Conservation (phyloP, 2,888 invertebrate species). For the Volucella zonaria region DNA sequence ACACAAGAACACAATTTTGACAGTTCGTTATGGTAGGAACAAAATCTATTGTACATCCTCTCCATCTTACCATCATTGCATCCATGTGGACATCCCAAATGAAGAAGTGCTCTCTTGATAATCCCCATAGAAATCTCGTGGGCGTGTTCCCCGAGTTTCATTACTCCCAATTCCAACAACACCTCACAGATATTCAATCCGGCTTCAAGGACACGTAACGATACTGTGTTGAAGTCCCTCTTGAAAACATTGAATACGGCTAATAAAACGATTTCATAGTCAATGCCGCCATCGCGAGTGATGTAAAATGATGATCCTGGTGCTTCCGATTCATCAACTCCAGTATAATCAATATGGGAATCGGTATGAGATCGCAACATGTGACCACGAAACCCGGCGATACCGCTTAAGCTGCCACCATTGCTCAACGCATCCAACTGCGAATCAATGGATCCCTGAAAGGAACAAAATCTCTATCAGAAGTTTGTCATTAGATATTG, state of each 20-base stretch:
- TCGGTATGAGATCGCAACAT: constrained; percentile 94
- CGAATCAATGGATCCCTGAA: constrained; percentile 92
- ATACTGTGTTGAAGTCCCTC: constrained; percentile 92
- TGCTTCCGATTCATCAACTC: constrained; percentile 93
- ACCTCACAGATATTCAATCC: constrained; percentile 96
- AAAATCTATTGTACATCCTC: not conserved
- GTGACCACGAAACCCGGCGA: constrained; percentile 83
- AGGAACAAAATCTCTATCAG: constrained; percentile 16
- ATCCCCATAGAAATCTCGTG: constrained; percentile 83
- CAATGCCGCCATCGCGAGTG: constrained; percentile 96
- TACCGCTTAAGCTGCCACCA: constrained; percentile 78
- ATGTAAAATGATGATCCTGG: constrained; percentile 95
- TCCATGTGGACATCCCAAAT: constrained; percentile 97
- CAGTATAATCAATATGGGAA: constrained; percentile 94
- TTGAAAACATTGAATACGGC: constrained; percentile 94
- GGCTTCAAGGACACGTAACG: constrained; percentile 94
- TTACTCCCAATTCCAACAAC: constrained; percentile 93
- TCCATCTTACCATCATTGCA: constrained; percentile 88
- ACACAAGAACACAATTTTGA: too few relatives aligned
- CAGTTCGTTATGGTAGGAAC: not conserved
- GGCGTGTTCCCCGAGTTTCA: constrained; percentile 84
- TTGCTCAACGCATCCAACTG: constrained; percentile 87
- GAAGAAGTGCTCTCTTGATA: constrained; percentile 85
- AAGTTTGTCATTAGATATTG: not conserved
- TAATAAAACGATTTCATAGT: constrained; percentile 92